A percentile compares a stretch with the other conserved stretches of the same genome.
phyloP scores from a whole-genome alignment of 2,113 vertebrate genomes.

The Syngnathus typhle region DNA sequence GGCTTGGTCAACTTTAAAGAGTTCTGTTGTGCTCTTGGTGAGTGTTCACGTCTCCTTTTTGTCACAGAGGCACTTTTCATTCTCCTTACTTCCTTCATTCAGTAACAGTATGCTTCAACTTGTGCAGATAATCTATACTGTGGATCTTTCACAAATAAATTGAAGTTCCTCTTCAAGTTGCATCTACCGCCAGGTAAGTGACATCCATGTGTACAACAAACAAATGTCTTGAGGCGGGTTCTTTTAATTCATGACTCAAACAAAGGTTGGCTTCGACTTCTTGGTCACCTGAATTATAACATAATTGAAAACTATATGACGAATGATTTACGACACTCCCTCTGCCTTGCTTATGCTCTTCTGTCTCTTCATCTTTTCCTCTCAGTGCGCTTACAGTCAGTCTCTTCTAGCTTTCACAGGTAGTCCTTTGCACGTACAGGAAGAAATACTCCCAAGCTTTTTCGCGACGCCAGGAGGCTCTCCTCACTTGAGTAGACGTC shows the following conservation, averaged over 20 bases:
- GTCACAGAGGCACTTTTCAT: neutral
- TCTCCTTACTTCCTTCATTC: neutral
- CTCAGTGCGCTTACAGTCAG: conserved; percentile 32
- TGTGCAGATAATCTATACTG: conserved; percentile 83
- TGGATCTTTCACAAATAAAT: conserved; percentile 90
- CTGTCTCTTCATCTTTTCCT: conserved; percentile 19
- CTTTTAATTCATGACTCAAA: neutral
- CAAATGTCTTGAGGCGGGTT: neutral
- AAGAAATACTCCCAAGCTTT: conserved; percentile 73
- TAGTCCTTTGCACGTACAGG: conserved; percentile 75
- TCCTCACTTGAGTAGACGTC: conserved; percentile 80
- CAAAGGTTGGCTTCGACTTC: neutral
- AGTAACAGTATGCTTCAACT: conserved; percentile 19
- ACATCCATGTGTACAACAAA: neutral
- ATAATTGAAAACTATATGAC: no score
- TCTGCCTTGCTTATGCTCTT: conserved; percentile 8
- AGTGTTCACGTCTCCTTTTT: neutral
- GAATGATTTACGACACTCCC: neutral
- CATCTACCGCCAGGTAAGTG: conserved; percentile 89
- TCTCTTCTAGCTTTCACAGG: conserved; percentile 78
- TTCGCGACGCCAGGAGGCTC: conserved; percentile 76
- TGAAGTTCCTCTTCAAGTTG: conserved; percentile 95
- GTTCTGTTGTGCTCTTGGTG: conserved; percentile 82
- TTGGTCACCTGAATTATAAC: no score
- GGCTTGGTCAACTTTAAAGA: conserved; percentile 95